These are phyloP conservation scores for Percopsis transmontana DNA, from an alignment of 2,113 vertebrate genomes.

Conservation along the genomic window DNA sequence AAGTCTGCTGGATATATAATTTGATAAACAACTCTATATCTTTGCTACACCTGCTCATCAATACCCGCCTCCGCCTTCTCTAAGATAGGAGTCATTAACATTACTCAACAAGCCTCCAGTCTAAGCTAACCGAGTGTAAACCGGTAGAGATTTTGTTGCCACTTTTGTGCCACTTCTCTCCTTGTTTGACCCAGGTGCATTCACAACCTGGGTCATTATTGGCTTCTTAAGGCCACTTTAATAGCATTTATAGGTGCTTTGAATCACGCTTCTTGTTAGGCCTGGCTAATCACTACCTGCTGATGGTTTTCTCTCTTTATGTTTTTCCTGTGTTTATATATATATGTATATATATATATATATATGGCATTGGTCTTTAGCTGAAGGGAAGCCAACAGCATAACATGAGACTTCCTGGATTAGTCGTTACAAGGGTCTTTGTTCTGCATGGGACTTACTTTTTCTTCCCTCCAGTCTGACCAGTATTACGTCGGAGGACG, in stretches of 20 bases:
- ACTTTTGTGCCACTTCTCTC: slow-evolving; percentile 22
- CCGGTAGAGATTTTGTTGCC: slow-evolving; percentile 22
- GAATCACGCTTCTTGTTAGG: slow-evolving; percentile 12
- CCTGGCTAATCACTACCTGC: background rate
- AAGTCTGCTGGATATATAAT: too few relatives aligned
- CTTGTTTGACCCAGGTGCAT: background rate
- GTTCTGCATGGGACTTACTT: too few relatives aligned
- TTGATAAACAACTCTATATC: slow-evolving; percentile 5
- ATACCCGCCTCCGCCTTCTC: slow-evolving; percentile 30
- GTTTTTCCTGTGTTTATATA: background rate
- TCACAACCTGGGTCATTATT: slow-evolving; percentile 49
- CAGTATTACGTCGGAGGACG: slow-evolving; percentile 85
- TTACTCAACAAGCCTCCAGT: slow-evolving; percentile 46
- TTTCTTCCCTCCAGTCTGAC: slow-evolving; percentile 80
- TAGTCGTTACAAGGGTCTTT: too few relatives aligned
- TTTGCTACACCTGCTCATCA: slow-evolving; percentile 46
- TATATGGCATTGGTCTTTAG: slow-evolving; percentile 3
- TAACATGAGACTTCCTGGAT: too few relatives aligned
- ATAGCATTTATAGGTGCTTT: slow-evolving; percentile 37
- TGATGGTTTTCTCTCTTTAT: slow-evolving; percentile 26
- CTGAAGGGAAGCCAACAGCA: too few relatives aligned
- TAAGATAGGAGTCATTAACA: slow-evolving; percentile 51
- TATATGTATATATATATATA: background rate
- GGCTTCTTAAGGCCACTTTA: slow-evolving; percentile 10
- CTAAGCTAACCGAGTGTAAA: slow-evolving; percentile 54